Evolutionary conservation across 2,113 vertebrate species (phyloP).

Genomic region (human (Homo sapiens)): GRCh38 chr12:64873501-64874000

Average conservation of each 20-base stretch:
- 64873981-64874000: neutral
- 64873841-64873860: neutral
- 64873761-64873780: neutral
- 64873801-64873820: neutral
- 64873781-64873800: neutral
- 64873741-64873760: neutral
- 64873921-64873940: neutral
- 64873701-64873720: neutral
- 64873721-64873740: neutral
- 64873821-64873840: neutral
- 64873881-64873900: neutral
- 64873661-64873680: neutral
- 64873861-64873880: neutral
- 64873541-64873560: neutral
- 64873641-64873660: neutral
- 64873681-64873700: neutral
- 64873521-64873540: too few relatives aligned
- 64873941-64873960: neutral
- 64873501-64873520: fast-evolving
- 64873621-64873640: neutral
- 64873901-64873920: neutral
- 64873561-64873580: neutral
- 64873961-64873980: neutral
- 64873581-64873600: fast-evolving
- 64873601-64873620: neutral